Conservation (phyloP, 1,140 invertebrate genomes). For the Drosophila erecta region DNA sequence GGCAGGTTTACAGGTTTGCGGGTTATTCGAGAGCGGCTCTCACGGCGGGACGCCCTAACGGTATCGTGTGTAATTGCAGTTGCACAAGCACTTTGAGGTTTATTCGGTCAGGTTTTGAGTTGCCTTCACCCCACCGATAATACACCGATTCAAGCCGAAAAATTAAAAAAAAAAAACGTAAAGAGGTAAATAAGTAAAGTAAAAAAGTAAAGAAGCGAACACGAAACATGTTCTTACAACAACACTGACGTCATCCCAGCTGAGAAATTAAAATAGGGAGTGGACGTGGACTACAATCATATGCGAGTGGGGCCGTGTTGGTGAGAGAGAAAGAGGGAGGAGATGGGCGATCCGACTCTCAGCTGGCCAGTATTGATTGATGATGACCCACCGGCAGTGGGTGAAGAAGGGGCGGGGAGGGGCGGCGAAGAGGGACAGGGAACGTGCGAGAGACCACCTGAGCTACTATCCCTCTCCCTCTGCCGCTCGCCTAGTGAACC, state of each 20-base stretch:
- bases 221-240: constrained; percentile 78
- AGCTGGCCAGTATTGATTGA: constrained; percentile 76
- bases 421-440: not conserved
- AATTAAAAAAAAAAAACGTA: not conserved
- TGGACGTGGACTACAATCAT: constrained; percentile 67
- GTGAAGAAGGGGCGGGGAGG: constrained; percentile 16
- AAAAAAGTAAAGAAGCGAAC: constrained; percentile 26
- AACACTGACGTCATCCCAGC: constrained; percentile 80
- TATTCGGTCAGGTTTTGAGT: constrained; percentile 66
- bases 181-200: not conserved
- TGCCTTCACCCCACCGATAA: constrained; percentile 11
- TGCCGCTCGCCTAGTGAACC: constrained; percentile 23
- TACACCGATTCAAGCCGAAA: constrained; percentile 35
- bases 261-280: constrained; percentile 75
- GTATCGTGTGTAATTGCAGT: constrained; percentile 78
- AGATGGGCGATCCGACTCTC: constrained; percentile 24
- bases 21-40: constrained; percentile 52
- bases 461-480: constrained; percentile 14
- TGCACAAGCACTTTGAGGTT: constrained; percentile 68
- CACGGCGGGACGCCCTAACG: constrained; percentile 62
- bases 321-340: constrained; percentile 25
- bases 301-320: constrained; percentile 36
- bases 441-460: constrained; percentile 21
- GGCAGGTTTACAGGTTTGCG: constrained; percentile 55
- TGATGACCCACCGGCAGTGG: constrained; percentile 9